Base-by-base conservation (phyloP, 2,797 vertebrate species). In the Philypnodon macrostomus region DNA sequence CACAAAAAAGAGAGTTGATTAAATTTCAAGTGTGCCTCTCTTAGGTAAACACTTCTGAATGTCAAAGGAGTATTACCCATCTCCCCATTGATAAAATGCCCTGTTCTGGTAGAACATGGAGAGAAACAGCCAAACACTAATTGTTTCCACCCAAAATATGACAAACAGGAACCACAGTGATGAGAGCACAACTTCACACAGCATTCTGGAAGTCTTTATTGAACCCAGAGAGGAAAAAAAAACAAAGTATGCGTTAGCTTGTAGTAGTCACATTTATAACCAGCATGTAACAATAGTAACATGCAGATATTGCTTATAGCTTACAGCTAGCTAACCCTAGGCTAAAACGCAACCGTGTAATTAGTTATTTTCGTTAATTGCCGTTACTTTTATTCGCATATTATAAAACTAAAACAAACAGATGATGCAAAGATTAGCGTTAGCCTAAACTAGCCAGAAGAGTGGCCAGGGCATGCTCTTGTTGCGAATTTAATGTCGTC, bases 131-230 rank as follows among this genome's bases (percentile, higher is more conserved):
- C 90, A 92, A 9, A 92, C 82, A 26, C 88, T 89, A 69, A 92
- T 89, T 10, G 89, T 90, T 75, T 92, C 90, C 53, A 91, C 81
- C 91, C 90, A 93, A 78, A 91, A 92, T 66, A 92, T 90, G 27
- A 93, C 85, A 62, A 92, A 91, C 42, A 92, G 73, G 70, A 92
- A 87, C 90, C 91, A 92, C 29, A 92, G 57, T 0, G 90, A 90
- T 5, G 90, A 90, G 32, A 93, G 81, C 39, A 92, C 77, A 53
- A 92, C 86, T 77, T 91, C 90, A 74, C 89, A 91, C 75, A 91
- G 79, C 91, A 92, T 92, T 63, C 70, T 90, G 72, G 58, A 72
- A 44, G 17, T 68, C 77, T 83, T 66, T 15, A 17, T 50, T 2
- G 6, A 19, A 30, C 18, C 21, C 2, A 44, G 15, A 19, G 53